Base-by-base conservation (phyloP, 2,888 invertebrate species). In the Drosophila lacicola region DNA sequence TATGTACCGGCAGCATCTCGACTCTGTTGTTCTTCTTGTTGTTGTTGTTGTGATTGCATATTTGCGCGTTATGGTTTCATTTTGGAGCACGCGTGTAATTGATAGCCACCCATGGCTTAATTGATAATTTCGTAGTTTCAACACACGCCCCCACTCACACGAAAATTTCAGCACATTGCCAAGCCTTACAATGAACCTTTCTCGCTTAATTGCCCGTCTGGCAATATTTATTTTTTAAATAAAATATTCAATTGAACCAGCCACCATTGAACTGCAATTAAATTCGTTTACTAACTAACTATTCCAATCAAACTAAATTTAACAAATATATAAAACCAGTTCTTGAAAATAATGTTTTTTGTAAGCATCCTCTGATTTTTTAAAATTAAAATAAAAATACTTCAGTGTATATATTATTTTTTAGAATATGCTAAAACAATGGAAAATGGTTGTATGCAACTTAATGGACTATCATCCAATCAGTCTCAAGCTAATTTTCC, bases 111-210 rank as follows among this genome's bases (percentile, higher is more conserved):
- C 69, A 58, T 64, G 67, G 86, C 80, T 73, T 88, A 82, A 83
- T 83, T 88, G 88, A 73, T 86, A 80, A 80, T 80, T 87, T 82
- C 71, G 61, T 70, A 86, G 86, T 76, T 86, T 69, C 69, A 74
- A 66, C 63, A 75, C 39, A 69, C 46, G 44, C 57, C 8, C 47
- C 11, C 11, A 10, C 47, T 25, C 25, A 11, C 41, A 36, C 46
- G 14, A 8, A 44, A 54, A 60, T 62, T 46, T 53, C 37, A 13
- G 34, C 49, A 36, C 58, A 56, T 39, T 58, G 55, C 41, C 21
- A 44, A 68, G 47, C 63, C 56, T n/a, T 50, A 14, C 55, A 56
- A 63, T 19, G 36, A 51, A 45, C 42, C 46, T 62, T 50, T 42
- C 41, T 8, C 25, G 46, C 46, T 72, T 56, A 60, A 77, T 77